Base-by-base conservation (phyloP, 2,888 invertebrate genomes). In the Aphodius sticticus region DNA sequence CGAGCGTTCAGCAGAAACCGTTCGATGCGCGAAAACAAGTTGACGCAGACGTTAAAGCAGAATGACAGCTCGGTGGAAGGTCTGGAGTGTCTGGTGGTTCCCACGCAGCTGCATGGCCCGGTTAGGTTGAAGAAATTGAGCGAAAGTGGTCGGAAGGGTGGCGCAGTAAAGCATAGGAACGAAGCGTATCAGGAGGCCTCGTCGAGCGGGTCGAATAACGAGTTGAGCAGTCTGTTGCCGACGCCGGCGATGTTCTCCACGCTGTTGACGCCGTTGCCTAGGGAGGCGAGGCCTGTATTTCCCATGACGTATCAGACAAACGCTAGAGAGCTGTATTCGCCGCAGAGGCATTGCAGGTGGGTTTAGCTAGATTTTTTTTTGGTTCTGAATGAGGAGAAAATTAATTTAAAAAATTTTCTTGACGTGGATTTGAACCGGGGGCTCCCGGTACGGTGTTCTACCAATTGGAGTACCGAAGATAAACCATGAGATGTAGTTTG, bases 161-260 rank as follows among this genome's bases (percentile, higher is more conserved):
- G 79, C 87, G 88, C 15, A 86, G 89, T 71, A 87, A 82, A 84
- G 84, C 81, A 84, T 75, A 91, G 91, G 69, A 87, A 85, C 70
- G 88, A 87, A 69, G 89, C 90, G 88, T 83, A 92, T 89, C 79
- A 92, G 90, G 86, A 92, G 90, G 88, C 88, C 12, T 90, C 90
- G 2, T 88, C 93, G 86, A 91, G 93, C 89, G 88, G 93, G 88
- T 89, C 94, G 85, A 92, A 94, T 90, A 87, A 93, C 90, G 88
- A 94, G 90, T 81, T 92, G 80, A 94, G 93, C 85, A 93, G 93
- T 1, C 88, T 94, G 36, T 89, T 94, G 76, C 93, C 93, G 6
- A 84, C 85, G n/a, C 85, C 85, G 70, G 85, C 88, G 9, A 88
- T 94, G 74, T 85, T 94, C 70, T 93, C 94, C 3, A 93, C 94